These are phyloP conservation scores for Perizoma flavofasciatum DNA, from an alignment of 2,888 invertebrate genomes.

Conservation along the genomic window DNA sequence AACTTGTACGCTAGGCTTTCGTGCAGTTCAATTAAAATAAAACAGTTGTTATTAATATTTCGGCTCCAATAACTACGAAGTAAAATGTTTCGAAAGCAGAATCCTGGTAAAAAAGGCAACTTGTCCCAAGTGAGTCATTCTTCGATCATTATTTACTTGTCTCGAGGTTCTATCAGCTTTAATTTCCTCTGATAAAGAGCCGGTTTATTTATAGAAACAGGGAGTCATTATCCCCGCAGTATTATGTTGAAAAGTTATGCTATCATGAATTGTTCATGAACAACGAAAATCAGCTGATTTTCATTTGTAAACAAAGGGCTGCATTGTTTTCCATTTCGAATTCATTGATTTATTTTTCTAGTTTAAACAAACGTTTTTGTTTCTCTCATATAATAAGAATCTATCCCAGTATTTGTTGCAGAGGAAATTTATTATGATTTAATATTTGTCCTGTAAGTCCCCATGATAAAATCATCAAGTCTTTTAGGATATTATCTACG, in stretches of 20 bases:
- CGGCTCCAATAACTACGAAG: not conserved
- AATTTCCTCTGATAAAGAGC: constrained; percentile 25
- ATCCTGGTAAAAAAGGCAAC: constrained; percentile 65
- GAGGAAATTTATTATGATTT: too few relatives aligned
- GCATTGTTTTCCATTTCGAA: constrained; percentile 14
- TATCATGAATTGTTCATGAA: constrained; percentile 7
- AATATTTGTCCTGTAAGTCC: too few relatives aligned
- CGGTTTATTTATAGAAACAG: constrained; percentile 42
- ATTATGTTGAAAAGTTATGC: constrained; percentile 16
- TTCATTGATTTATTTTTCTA: constrained; percentile 1
- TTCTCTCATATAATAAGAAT: too few relatives aligned
- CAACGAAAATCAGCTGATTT: constrained; percentile 49
- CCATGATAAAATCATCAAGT: too few relatives aligned
- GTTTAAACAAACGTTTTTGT: not conserved
- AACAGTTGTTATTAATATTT: too few relatives aligned
- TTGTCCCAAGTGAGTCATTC: constrained; percentile 81
- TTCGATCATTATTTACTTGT: constrained; percentile 53
- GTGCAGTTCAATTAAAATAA: too few relatives aligned
- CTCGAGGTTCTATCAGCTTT: constrained; percentile 44
- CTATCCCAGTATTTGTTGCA: too few relatives aligned
- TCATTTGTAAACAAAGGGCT: constrained; percentile 49
- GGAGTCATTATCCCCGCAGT: constrained; percentile 24
- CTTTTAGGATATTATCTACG: too few relatives aligned
- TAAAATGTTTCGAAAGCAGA: constrained; percentile 66
- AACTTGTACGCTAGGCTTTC: too few relatives aligned